A percentile compares a stretch with the other conserved stretches of the same genome.
Evolutionary conservation across 2,888 invertebrate genomes (phyloP).

Genomic region (Leptinotarsa rubiginosa): DNA sequence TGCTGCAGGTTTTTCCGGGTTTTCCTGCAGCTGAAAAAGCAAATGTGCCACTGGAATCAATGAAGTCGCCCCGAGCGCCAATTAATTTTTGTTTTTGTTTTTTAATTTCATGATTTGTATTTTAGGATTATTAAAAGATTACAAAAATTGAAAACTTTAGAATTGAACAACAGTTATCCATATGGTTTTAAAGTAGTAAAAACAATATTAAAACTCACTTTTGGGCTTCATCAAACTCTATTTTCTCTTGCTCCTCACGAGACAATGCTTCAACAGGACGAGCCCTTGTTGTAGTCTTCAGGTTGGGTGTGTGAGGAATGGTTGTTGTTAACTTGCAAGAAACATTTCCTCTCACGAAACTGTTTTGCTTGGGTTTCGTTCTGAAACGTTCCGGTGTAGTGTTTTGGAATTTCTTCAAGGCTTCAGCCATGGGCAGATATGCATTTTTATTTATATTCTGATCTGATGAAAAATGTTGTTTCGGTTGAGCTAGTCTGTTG

Average conservation of each 20-base stretch:
- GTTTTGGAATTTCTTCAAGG: constrained; percentile 68
- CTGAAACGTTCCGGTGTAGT: constrained; percentile 70
- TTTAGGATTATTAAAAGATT: no score
- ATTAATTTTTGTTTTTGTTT: no score
- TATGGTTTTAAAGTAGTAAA: not conserved
- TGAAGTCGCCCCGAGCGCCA: no score
- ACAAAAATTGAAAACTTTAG: no score
- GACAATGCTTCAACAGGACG: constrained; percentile 70
- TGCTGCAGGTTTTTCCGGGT: no score
- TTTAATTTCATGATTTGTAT: no score
- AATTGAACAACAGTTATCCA: no score
- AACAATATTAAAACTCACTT: constrained; percentile 63
- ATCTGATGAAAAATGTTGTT: constrained; percentile 43
- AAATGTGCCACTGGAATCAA: no score
- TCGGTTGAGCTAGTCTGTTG: constrained; percentile 52
- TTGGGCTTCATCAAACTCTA: constrained; percentile 74
- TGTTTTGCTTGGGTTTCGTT: constrained; percentile 51
- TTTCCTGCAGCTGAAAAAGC: no score
- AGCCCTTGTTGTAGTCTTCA: constrained; percentile 70
- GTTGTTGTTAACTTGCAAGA: constrained; percentile 56
- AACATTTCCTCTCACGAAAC: not conserved
- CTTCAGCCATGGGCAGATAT: constrained; percentile 70
- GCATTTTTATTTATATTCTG: constrained; percentile 49
- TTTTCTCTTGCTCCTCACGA: constrained; percentile 72
- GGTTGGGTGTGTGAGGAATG: constrained; percentile 69